Base-by-base conservation (phyloP, 2,113 vertebrate species). In the Myrmophylax atrothorax region DNA sequence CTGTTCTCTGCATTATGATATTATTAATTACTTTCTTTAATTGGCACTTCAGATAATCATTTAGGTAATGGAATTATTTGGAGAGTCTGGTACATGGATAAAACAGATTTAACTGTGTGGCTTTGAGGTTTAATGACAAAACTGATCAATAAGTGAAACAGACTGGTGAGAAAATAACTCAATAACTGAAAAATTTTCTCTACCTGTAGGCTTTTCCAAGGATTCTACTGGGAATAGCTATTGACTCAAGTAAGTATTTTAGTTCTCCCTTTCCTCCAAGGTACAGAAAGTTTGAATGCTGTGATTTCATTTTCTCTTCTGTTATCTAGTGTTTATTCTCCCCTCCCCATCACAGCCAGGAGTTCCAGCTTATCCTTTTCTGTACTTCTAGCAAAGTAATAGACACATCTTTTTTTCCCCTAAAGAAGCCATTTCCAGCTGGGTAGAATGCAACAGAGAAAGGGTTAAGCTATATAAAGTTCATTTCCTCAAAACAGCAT, bases 101-200 rank as follows among this genome's bases (percentile, higher is more conserved):
- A 84, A 97, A 83, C 72, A 95, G 73, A 95, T 96, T 97, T 97
- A 96, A 93, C 94, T 87, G 25, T 62, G 87, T 15, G n/a, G 67
- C 78, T 93, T 50, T 59, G 87, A 95, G 96, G 64, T 90, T 96
- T 97, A 97, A 96, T 96, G 94, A 93, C 78, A 96, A 98, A 97
- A 96, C 89, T 95, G 97, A 97, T 98, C 97, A 98, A 98, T 98
- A 98, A 97, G 70, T 97, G 96, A 97, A 98, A 97, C 81, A 97
- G 84, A 95, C 85, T 86, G 56, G 82, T 92, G 59, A 97, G 87
- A 97, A 97, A 98, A 97, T 98, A 98, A 97, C 75, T 97, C 97
- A 98, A 96, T 97, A 98, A 95, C 85, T 93, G 52, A 93, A 96
- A 96, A 94, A 87, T 85, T 74, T 94, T 52, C 90, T 96, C 78